Percentiles rank a stretch among this genome's conserved stretches.
Conservation (phyloP, 2,888 invertebrate species). For the Pseudoips prasinana region DNA sequence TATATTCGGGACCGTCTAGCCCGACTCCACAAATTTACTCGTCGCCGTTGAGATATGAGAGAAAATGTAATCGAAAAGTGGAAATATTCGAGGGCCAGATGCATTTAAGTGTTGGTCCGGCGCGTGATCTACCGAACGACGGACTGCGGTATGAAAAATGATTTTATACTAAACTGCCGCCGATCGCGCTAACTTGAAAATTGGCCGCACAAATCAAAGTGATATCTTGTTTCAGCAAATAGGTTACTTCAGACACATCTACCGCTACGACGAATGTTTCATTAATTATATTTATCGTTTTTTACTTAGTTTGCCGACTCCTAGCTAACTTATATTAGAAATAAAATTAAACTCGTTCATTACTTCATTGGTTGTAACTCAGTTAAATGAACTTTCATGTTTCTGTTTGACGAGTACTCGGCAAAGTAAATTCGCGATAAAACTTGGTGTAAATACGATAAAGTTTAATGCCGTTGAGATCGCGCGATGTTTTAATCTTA, state of each 20-base stretch:
- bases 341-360: slow-evolving; percentile 55
- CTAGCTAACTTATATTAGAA: slow-evolving; percentile 35
- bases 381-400: slow-evolving; percentile 56
- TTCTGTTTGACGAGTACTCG: slow-evolving; percentile 58
- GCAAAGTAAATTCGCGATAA: slow-evolving; percentile 50
- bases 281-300: too few relatives aligned
- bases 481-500: slow-evolving; percentile 41
- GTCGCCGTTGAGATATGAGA: slow-evolving; percentile 24
- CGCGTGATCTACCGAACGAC: slow-evolving; percentile 51
- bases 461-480: slow-evolving; percentile 48
- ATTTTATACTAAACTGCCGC: slow-evolving; percentile 21
- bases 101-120: slow-evolving; percentile 48
- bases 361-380: slow-evolving; percentile 58
- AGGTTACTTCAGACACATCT: too few relatives aligned
- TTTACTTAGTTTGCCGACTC: slow-evolving; percentile 14
- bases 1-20: background rate
- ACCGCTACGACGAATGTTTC: too few relatives aligned
- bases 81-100: slow-evolving; percentile 46
- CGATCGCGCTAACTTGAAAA: slow-evolving; percentile 34
- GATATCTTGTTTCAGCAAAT: slow-evolving; percentile 34
- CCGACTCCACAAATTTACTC: slow-evolving; percentile 4
- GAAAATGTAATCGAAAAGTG: slow-evolving; percentile 31
- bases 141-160: slow-evolving; percentile 31
- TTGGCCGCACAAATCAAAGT: slow-evolving; percentile 58
- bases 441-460: slow-evolving; percentile 54